These are phyloP conservation scores for Calosoma granatense DNA, from an alignment of 1,140 invertebrate species.

Conservation along the genomic window DNA sequence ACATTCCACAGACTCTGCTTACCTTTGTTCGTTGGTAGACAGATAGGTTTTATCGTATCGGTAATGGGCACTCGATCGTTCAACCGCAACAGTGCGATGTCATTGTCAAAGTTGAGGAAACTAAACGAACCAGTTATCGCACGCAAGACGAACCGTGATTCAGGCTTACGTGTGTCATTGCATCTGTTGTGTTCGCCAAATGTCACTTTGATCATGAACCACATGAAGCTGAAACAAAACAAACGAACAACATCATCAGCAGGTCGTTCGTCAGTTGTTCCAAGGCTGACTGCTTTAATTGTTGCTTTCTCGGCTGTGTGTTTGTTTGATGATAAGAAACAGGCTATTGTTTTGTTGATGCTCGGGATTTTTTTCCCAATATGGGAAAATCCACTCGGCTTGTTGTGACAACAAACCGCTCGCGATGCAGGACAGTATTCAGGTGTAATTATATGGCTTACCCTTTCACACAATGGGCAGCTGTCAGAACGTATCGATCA, in stretches of 20 bases:
- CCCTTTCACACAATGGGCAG: constrained; percentile 78
- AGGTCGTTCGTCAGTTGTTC: constrained; percentile 10
- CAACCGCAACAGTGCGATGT: constrained; percentile 69
- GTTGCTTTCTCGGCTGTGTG: too few species aligned
- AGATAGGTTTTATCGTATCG: constrained; percentile 65
- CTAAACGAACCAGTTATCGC: constrained; percentile 68
- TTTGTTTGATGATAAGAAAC: constrained; percentile 12
- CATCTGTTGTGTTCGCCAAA: constrained; percentile 78
- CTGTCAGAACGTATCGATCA: constrained; percentile 69
- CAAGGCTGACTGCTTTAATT: too few species aligned
- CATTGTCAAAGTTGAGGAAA: constrained; percentile 73
- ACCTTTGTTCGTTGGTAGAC: constrained; percentile 57
- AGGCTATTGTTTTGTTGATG: background rate
- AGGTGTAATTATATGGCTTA: too few species aligned
- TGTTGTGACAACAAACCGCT: too few species aligned
- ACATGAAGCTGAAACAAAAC: constrained; percentile 61
- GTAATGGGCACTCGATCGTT: constrained; percentile 65
- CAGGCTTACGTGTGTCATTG: constrained; percentile 52
- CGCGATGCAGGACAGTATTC: too few species aligned
- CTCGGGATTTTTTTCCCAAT: too few species aligned
- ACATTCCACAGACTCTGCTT: too few species aligned
- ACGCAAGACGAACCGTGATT: constrained; percentile 63
- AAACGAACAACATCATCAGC: too few species aligned
- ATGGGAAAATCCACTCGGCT: too few species aligned
- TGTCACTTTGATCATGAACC: constrained; percentile 81